Base-by-base conservation (phyloP, 2,113 vertebrate species). In the Eptesicus fuscus region DNA sequence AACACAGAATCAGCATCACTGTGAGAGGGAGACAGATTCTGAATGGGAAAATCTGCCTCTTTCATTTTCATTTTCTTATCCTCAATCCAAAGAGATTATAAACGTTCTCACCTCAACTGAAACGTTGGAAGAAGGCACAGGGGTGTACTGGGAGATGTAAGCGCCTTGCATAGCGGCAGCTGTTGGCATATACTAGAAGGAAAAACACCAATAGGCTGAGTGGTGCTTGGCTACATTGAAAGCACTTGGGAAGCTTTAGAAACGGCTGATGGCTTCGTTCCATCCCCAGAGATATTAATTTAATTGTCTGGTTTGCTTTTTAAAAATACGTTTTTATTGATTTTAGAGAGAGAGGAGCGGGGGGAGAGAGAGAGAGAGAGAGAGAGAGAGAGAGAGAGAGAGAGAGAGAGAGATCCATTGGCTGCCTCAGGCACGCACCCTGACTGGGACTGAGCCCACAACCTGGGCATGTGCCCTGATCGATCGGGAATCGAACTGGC, bases 161-260 rank as follows among this genome's bases (percentile, higher is more conserved):
- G 99, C 98, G 97, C 99, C 99, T 96, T 99, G 99, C 98, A 99
- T 97, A 94, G 99, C 98, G 91, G 99, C 97, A 94, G 99, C 99
- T 16, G 99, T 96, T 73, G 99, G 99, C 98, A 99, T 97, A 90
- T 99, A 99, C 99, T 99, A 96, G 76, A 67, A 94, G 22, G 84
- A 91, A 47, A 92, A 69, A 78, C 51, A 78, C 71, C 71, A 59
- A 44, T 1, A 12, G 63, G 40, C 70, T 93, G 7, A 80, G 11
- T n/a, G 65, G 14, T 23, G 65, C n/a, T 53, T 8, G 77, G 74
- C 47, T 18, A 61, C 30, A 28, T 11, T 23, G n/a, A 65, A 69
- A 80, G 69, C 53, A 69, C 37, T 49, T 8, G 7, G 32, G 63
- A 12, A 35, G 30, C 59, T 95, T 79, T 35, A 9, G 10, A 51